A percentile compares a stretch with the other conserved stretches of the same genome.
These are phyloP conservation scores for Microplitis demolitor DNA, from an alignment of 1,140 invertebrate species.

Conservation along the genomic window DNA sequence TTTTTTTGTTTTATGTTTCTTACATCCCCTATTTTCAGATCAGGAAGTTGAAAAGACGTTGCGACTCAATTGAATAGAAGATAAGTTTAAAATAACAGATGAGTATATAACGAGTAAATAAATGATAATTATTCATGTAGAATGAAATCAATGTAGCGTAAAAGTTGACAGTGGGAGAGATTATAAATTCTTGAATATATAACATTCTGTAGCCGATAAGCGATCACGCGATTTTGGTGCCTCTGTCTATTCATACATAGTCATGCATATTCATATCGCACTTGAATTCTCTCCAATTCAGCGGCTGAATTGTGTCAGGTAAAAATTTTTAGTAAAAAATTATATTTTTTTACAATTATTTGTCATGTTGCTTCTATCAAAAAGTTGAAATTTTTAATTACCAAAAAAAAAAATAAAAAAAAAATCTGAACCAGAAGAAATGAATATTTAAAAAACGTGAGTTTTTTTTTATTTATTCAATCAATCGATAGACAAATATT, in stretches of 20 bases:
- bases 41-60: neutral
- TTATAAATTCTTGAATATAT: conserved; percentile 19
- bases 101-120: neutral
- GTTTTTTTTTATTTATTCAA: too few species aligned
- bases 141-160: neutral
- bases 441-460: too few species aligned
- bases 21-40: too few species aligned
- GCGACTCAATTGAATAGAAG: neutral
- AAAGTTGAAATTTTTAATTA: neutral
- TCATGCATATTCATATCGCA: conserved; percentile 15
- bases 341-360: neutral
- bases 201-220: conserved; percentile 10
- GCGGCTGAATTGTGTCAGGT: neutral
- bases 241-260: conserved; percentile 5
- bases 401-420: too few species aligned
- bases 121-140: conserved; percentile 3
- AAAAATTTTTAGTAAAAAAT: neutral
- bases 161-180: conserved; percentile 7
- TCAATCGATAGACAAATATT: too few species aligned
- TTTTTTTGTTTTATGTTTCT: too few species aligned
- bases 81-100: neutral
- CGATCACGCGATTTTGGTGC: conserved; percentile 8
- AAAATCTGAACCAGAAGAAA: too few species aligned
- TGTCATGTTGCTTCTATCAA: neutral
- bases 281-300: conserved; percentile 14